Percentiles rank a stretch among this genome's conserved stretches.
These are phyloP conservation scores for Rhabditoides inermis DNA, from an alignment of 2,888 invertebrate species.

Conservation along the genomic window DNA sequence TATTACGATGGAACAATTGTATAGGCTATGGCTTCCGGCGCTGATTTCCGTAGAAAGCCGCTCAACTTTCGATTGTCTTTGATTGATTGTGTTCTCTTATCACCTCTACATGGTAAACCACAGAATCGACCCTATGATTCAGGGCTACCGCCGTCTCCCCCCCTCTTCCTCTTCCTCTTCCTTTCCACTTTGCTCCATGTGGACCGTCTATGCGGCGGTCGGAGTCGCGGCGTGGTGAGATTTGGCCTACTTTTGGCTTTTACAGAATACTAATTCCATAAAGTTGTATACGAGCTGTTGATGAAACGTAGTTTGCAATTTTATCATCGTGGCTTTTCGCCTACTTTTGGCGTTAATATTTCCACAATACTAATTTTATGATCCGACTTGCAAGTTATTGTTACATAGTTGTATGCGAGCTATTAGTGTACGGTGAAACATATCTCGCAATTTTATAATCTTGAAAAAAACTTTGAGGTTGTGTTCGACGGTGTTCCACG, in stretches of 20 bases:
- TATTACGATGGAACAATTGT: too few species aligned
- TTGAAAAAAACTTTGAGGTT: slow-evolving; percentile 11
- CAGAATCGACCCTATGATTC: too few species aligned
- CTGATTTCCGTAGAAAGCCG: too few species aligned
- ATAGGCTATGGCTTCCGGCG: too few species aligned
- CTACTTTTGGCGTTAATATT: not conserved
- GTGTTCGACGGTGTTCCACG: slow-evolving; percentile 22
- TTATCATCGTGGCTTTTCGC: not conserved
- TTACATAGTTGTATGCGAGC: not conserved
- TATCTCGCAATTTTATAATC: not conserved
- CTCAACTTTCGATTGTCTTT: too few species aligned
- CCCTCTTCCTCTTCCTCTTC: too few species aligned
- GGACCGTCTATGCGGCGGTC: too few species aligned
- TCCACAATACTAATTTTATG: not conserved
- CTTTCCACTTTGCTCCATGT: too few species aligned
- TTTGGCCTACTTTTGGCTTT: not conserved
- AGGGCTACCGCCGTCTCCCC: too few species aligned
- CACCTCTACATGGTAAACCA: too few species aligned
- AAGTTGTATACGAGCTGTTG: not conserved
- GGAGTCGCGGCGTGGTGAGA: not conserved
- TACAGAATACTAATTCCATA: not conserved
- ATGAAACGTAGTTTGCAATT: not conserved
- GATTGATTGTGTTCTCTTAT: too few species aligned
- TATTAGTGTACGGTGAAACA: not conserved
- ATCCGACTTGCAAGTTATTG: not conserved